phyloP scores from a whole-genome alignment of 2,113 vertebrate genomes.

The Xyliphius kryptos region DNA sequence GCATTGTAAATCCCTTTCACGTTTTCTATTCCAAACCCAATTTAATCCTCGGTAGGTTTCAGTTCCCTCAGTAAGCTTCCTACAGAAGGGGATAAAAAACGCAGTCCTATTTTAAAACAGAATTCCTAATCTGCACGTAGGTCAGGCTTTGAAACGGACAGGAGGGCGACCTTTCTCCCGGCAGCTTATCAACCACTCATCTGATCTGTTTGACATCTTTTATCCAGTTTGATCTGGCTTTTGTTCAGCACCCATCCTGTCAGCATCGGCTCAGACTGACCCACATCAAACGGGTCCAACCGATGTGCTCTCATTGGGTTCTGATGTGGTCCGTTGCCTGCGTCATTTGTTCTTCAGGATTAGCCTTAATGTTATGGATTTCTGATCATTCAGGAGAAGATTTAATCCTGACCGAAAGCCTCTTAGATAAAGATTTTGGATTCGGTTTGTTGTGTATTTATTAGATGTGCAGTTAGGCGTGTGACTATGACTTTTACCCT shows the following conservation, averaged over 20 bases:
- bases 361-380: conserved; percentile 51
- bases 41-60: background rate
- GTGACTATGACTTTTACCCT: too few species aligned
- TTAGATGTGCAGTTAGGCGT: background rate
- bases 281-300: conserved; percentile 13
- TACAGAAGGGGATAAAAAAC: background rate
- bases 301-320: background rate
- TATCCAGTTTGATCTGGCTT: conserved; percentile 25
- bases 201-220: conserved; percentile 3
- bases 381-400: background rate
- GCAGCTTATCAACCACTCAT: conserved; percentile 13
- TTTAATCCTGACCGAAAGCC: background rate
- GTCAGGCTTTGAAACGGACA: conserved; percentile 43
- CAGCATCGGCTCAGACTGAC: background rate
- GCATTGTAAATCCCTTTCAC: too few species aligned
- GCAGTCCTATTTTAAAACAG: conserved; percentile 51
- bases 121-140: conserved; percentile 43
- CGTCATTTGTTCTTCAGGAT: conserved; percentile 34
- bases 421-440: background rate
- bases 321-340: conserved; percentile 1
- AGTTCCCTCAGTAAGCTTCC: background rate
- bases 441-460: background rate
- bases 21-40: too few species aligned
- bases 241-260: background rate
- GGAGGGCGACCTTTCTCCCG: conserved; percentile 33